Percentiles rank a stretch among this genome's conserved stretches.
Conservation (phyloP, 92 coral and sea anemone species). For the Phenganax marumi region DNA sequence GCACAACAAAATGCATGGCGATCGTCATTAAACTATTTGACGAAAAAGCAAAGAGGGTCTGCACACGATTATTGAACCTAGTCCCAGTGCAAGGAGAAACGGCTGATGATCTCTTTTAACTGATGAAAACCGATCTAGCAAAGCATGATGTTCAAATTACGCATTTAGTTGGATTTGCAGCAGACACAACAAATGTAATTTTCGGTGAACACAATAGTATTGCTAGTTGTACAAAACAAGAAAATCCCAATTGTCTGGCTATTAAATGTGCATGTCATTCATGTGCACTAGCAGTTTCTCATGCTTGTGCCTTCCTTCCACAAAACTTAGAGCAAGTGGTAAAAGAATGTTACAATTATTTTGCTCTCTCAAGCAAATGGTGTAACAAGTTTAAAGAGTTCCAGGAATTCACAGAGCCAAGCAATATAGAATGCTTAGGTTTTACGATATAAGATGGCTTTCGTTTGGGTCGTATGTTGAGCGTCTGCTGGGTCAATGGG, state of each 20-base stretch:
- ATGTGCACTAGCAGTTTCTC: slow-evolving; percentile 28
- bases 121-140: slow-evolving; percentile 20
- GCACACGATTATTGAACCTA: slow-evolving; percentile 23
- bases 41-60: slow-evolving; percentile 5
- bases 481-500: slow-evolving; percentile 36
- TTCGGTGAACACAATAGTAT: slow-evolving; percentile 31
- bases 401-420: slow-evolving; percentile 36
- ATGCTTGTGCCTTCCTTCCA: slow-evolving; percentile 30
- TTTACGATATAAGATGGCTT: slow-evolving; percentile 33
- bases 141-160: slow-evolving; percentile 30
- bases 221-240: slow-evolving; percentile 29
- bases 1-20: slow-evolving; percentile 37
- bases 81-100: slow-evolving; percentile 23
- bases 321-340: slow-evolving; percentile 38
- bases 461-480: slow-evolving; percentile 39
- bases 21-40: slow-evolving; percentile 24
- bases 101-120: slow-evolving; percentile 20
- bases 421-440: slow-evolving; percentile 34
- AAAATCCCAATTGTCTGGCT: slow-evolving; percentile 29
- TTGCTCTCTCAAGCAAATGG: slow-evolving; percentile 40
- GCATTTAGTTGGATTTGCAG: slow-evolving; percentile 33
- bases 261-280: slow-evolving; percentile 41
- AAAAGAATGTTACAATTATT: slow-evolving; percentile 32
- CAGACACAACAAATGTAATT: slow-evolving; percentile 29
- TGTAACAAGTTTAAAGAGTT: slow-evolving; percentile 30